Evolutionary conservation across 2,797 vertebrate species (phyloP), one percentile per base, ranked within the genome.

Genomic region (Lepus oiostolus): DNA sequence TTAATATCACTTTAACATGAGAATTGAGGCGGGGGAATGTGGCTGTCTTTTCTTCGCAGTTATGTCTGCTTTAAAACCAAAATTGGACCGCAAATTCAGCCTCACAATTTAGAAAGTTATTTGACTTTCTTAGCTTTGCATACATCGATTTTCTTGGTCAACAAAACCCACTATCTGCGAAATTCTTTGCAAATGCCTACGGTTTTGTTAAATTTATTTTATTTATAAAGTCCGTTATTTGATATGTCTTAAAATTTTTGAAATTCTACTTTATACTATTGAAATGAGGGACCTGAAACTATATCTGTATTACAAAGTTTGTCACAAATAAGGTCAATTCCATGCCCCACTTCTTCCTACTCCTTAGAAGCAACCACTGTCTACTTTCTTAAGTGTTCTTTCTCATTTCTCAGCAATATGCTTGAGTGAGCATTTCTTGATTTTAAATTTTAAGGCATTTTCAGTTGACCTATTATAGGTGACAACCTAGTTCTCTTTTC

Each of bases 371-470:
- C 17, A 58, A 24, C 19, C 21, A 63, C 32, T 80, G 71, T 52
- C 47, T 80, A 26, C 16, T 62, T 84, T 10, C n/a, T 88, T 7
- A 83, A 67, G 11, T 81, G n/a, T 67, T 89, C 62, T n/a, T 85
- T 93, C 67, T 92, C 54, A 62, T 80, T 80, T 89, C 30, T 89
- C 30, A 93, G 32, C 24, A 35, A 62, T n/a, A 58, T 93, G 24
- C n/a, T 86, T 83, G 26, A 68, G 10, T 85, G 21, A 60, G 0
- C 35, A n/a, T 63, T 85, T 72, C 30, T 90, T 88, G 26, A 72
- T 90, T 79, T 63, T 54, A 84, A 95, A 94, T 79, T 28, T 47
- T 26, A 52, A 75, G 32, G 22, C 22, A 16, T 76, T 88, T 95
- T 72, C 35, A 28, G 5, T 76, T 87, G 35, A 62, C 71, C 38